Conservation (phyloP, 23 tunicate genomes). For the Trididemnum miniatum region DNA sequence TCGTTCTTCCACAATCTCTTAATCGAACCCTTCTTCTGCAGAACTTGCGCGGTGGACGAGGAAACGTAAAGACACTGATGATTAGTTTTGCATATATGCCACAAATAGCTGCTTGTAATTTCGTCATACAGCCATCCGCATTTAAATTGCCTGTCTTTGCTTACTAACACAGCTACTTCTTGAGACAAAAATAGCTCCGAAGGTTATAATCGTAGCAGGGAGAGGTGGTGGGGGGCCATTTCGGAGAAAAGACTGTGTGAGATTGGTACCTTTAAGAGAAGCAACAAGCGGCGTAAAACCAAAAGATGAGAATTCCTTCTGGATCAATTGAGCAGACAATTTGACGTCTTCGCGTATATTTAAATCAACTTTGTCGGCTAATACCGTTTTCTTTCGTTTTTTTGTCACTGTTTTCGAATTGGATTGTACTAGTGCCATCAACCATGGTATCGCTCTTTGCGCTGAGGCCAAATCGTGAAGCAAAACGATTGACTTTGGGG, state of each 20-base stretch:
- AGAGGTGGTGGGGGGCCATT: neutral
- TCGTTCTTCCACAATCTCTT: neutral
- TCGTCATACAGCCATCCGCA: neutral
- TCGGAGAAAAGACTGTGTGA: neutral
- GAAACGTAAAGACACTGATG: neutral
- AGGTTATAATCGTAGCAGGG: neutral
- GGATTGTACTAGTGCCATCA: too few species aligned
- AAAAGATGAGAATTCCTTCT: too few species aligned
- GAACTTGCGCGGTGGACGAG: neutral
- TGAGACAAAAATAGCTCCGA: too few species aligned
- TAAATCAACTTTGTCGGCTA: too few species aligned
- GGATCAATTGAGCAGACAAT: too few species aligned
- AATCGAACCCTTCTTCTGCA: neutral
- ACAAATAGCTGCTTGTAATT: neutral
- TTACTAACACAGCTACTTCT: neutral
- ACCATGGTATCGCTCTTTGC: too few species aligned
- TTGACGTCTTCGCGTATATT: too few species aligned
- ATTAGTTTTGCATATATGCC: neutral
- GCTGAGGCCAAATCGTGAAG: neutral
- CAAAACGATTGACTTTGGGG: neutral
- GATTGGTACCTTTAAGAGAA: neutral
- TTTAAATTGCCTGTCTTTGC: neutral
- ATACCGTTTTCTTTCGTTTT: too few species aligned
- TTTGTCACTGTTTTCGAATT: too few species aligned
- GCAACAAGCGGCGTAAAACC: neutral